Base-by-base conservation (phyloP, 37 sponge, comb jelly and placozoan species). In the Oscarella lobularis region DNA sequence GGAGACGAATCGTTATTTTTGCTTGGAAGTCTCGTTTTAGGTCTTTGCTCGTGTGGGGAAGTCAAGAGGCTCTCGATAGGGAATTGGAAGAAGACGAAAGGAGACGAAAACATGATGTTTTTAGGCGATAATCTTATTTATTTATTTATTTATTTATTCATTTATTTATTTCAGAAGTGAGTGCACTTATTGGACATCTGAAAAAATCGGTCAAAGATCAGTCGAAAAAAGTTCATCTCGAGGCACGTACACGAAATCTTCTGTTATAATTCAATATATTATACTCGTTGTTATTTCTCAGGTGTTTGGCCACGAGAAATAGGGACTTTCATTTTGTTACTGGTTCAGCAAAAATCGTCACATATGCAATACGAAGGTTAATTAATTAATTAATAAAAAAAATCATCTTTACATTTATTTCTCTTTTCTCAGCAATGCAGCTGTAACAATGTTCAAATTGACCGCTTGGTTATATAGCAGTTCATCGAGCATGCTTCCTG, bases 401-500 rank as follows among this genome's bases (percentile, higher is more conserved):
- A 9, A 74, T 27, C 14, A 67, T 14, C 76, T 14, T 69, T 67
- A 36, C 75, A 77, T 67, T n/a, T n/a, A n/a, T n/a, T n/a, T n/a
- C n/a, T n/a, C n/a, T n/a, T n/a, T n/a, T n/a, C n/a, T 1, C 66
- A 98, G 95, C 73, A 98, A 98, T 41, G 76, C 87, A 41, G 75
- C 75, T 3, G 95, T 98, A 37, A 39, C 84, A 31, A 31, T 84
- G 40, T 67, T 90, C 77, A 98, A 98, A 77, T 36, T 86, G 31
- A 35, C 84, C 35, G 89, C 99, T 36, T 94, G 88, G 67, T 29
- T 79, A n/a, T 86, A 88, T 84, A 91, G 95, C 38, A 95, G 99
- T 30, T 94, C 95, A 30, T 90, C 95, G 27, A 81, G 89, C 40
- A 90, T 98, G 92, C 70, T 93, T 39, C 93, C 99, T 36, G 99